phyloP scores from a whole-genome alignment of 1,140 invertebrate genomes.

The Brachionus rotundiformis region DNA sequence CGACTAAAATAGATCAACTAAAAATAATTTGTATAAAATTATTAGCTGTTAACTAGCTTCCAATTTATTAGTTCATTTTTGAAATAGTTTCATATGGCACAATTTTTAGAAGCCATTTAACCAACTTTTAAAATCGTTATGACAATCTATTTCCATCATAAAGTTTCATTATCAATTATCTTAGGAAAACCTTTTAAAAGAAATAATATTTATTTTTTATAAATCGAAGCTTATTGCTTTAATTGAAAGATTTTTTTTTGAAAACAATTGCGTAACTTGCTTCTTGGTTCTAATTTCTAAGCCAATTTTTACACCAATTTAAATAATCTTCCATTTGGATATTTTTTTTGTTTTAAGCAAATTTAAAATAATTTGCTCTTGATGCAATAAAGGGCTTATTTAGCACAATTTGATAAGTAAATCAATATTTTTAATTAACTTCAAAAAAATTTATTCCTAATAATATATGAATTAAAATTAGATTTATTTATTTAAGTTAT shows the following conservation, averaged over 20 bases:
- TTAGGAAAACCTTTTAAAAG: not conserved
- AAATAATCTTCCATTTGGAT: not conserved
- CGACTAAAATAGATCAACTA: not conserved
- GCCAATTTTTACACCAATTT: not conserved
- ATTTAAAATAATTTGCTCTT: not conserved
- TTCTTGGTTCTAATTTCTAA: not conserved
- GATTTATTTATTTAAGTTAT: no score
- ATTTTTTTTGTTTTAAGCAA: not conserved
- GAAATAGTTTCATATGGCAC: not conserved
- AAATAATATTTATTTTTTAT: not conserved
- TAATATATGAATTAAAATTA: no score
- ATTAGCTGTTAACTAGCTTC: not conserved
- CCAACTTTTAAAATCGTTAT: not conserved
- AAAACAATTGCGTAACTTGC: not conserved
- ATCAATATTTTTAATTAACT: no score
- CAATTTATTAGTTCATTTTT: not conserved
- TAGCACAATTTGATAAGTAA: no score
- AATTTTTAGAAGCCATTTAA: not conserved
- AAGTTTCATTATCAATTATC: conserved; percentile 11
- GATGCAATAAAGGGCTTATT: no score
- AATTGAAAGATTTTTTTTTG: not conserved
- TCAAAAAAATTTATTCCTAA: no score
- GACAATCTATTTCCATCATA: not conserved
- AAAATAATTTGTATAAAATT: not conserved
- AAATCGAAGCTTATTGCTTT: not conserved